Evolutionary conservation across 2,797 vertebrate species (phyloP).

Genomic region (Smutsia gigantea): DNA sequence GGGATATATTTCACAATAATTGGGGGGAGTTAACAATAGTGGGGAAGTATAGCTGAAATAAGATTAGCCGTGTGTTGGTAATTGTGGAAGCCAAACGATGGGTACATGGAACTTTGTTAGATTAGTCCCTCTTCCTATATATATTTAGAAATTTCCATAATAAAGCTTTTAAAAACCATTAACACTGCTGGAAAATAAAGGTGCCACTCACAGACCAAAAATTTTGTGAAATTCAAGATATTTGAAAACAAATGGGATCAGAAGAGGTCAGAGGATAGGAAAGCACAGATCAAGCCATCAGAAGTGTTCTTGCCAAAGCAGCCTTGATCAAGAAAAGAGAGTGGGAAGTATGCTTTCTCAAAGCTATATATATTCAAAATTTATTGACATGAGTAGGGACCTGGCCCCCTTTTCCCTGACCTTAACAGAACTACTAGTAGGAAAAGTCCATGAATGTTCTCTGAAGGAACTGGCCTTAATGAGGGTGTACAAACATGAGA

Average conservation of each 20-base stretch:
- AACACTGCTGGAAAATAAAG: slow-evolving; percentile 2
- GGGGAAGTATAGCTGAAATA: background rate
- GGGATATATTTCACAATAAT: slow-evolving; percentile 22
- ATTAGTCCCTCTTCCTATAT: background rate
- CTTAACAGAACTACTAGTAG: background rate
- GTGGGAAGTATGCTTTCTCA: background rate
- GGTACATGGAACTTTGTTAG: background rate
- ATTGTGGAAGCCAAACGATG: background rate
- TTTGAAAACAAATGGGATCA: background rate
- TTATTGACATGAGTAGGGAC: background rate
- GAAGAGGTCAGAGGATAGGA: background rate
- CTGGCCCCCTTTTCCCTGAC: background rate
- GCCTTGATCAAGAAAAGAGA: background rate
- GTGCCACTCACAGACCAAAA: background rate
- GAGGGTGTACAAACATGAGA: background rate
- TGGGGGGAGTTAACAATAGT: background rate
- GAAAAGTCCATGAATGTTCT: slow-evolving; percentile 17
- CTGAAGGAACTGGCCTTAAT: background rate
- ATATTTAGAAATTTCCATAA: slow-evolving; percentile 22
- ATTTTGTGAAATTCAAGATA: slow-evolving; percentile 10
- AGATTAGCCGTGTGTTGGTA: background rate
- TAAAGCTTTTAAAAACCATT: background rate
- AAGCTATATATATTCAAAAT: background rate
- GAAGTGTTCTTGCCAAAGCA: slow-evolving; percentile 2
- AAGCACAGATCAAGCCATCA: slow-evolving; percentile 25